Evolutionary conservation across 2,113 vertebrate species (phyloP), one percentile per base, ranked within the genome.

Genomic region (Peromyscus maniculatus): DNA sequence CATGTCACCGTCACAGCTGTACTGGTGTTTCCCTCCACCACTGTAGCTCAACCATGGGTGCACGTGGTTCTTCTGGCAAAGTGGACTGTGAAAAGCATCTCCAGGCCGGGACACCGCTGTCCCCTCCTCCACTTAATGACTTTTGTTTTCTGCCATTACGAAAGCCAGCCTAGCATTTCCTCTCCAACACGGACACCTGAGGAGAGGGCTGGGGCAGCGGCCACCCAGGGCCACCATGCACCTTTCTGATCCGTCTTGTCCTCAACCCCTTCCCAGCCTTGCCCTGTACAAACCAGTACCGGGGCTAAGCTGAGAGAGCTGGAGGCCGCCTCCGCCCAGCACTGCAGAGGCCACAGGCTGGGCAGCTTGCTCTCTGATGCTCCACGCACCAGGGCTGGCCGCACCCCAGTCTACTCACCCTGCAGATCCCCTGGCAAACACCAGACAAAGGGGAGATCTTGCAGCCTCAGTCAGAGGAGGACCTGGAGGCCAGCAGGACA

Each of bases 1-100:
- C 28, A 0, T 24, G 11, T 28, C 2, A 1, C 5, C 7, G 36
- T 26, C 0, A 7, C 0, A 3, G 31, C 87, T 22, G 1, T 5
- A 5, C 77, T 2, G 33, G 66, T 9, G 2, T 22, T 72, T 5
- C 4, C 69, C 72, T 74, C 66, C 16, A n/a, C 9, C 33, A 39
- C 5, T 8, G 31, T 79, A 93, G 74, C 39, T 4, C 4, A 77
- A 33, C 66, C 64, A 1, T 2, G 4, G 0, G 64, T 2, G 22
- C 19, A 0, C 6, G 22, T 1, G 46, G 46, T 46, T 43, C 3
- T 36, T 33, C 33, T 1, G 24, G 19, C 28, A 11, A 66, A 66
- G 64, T 31, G 26, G 11, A 5, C 9, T 10, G 39, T 0, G 8
- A 19, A 69, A 28, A 33, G 33, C 57, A 28, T 22, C 66, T 66